Percentiles rank a stretch among this genome's conserved stretches.
Evolutionary conservation across 1,140 invertebrate species (phyloP).

Genomic region (Prorops nasuta): DNA sequence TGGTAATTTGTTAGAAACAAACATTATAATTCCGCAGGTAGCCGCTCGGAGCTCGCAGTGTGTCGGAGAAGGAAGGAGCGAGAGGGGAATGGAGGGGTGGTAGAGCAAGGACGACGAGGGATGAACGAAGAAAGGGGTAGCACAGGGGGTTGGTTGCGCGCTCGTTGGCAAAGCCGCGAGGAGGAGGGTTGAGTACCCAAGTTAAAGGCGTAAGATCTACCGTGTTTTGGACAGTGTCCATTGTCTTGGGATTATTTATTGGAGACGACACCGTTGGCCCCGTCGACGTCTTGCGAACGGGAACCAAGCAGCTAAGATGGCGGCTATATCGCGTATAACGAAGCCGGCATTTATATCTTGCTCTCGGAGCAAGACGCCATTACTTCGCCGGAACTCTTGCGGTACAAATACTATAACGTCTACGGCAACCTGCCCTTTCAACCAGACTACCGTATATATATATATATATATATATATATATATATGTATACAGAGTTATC

Average conservation of each 20-base stretch:
- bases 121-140: not conserved
- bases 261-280: slow-evolving; percentile 34
- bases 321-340: slow-evolving; percentile 24
- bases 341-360: slow-evolving; percentile 31
- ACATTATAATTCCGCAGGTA: slow-evolving; percentile 53
- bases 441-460: no score
- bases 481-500: no score
- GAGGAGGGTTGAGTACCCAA: slow-evolving; percentile 44
- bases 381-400: slow-evolving; percentile 22
- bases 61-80: not conserved
- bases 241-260: slow-evolving; percentile 56
- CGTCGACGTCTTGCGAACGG: slow-evolving; percentile 14
- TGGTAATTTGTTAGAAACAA: slow-evolving; percentile 60
- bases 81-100: slow-evolving; percentile 11
- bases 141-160: not conserved
- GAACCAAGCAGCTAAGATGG: slow-evolving; percentile 34
- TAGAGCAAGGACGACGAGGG: not conserved
- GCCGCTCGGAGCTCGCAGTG: slow-evolving; percentile 13
- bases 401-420: not conserved
- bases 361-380: slow-evolving; percentile 32
- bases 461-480: no score
- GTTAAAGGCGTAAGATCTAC: slow-evolving; percentile 54
- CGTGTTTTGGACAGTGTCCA: slow-evolving; percentile 59
- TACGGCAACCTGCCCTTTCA: no score
- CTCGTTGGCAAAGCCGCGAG: slow-evolving; percentile 12